phyloP scores from a whole-genome alignment of 2,888 invertebrate species.

The Zeuzera pyrina region DNA sequence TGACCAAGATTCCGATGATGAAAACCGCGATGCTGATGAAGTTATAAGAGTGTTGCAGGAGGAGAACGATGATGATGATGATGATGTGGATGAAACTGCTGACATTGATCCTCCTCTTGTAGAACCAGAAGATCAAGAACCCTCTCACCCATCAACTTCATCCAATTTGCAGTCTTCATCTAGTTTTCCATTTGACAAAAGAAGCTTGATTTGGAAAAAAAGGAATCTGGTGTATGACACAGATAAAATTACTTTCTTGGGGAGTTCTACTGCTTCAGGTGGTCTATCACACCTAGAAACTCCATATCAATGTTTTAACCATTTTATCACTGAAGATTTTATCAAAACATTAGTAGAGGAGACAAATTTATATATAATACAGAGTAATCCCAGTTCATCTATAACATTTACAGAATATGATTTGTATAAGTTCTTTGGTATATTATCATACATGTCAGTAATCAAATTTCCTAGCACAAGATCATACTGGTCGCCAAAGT shows the following conservation, averaged over 20 bases:
- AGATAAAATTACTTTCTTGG: conserved; percentile 28
- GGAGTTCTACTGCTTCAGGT: conserved; percentile 23
- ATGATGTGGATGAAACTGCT: conserved; percentile 26
- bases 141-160: conserved; percentile 23
- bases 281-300: conserved; percentile 20
- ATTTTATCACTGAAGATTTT: conserved; percentile 19
- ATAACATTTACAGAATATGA: conserved; percentile 10
- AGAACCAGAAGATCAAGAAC: conserved; percentile 24
- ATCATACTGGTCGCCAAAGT: conserved; percentile 7
- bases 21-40: conserved; percentile 25
- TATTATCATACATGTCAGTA: conserved; percentile 13
- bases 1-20: conserved; percentile 25
- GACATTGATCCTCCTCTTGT: conserved; percentile 27
- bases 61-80: conserved; percentile 20
- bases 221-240: conserved; percentile 24
- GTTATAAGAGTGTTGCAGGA: conserved; percentile 30
- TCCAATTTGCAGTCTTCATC: conserved; percentile 23
- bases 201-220: conserved; percentile 28
- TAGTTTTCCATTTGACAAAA: conserved; percentile 30
- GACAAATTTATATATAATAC: conserved; percentile 14
- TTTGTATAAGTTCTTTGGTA: conserved; percentile 12
- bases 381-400: conserved; percentile 10
- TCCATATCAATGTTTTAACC: conserved; percentile 20
- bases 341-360: conserved; percentile 16
- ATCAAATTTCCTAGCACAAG: conserved; percentile 11